Percentiles rank a stretch among this genome's conserved stretches.
Conservation (phyloP, 2,113 vertebrate species). For the Strigops habroptila region DNA sequence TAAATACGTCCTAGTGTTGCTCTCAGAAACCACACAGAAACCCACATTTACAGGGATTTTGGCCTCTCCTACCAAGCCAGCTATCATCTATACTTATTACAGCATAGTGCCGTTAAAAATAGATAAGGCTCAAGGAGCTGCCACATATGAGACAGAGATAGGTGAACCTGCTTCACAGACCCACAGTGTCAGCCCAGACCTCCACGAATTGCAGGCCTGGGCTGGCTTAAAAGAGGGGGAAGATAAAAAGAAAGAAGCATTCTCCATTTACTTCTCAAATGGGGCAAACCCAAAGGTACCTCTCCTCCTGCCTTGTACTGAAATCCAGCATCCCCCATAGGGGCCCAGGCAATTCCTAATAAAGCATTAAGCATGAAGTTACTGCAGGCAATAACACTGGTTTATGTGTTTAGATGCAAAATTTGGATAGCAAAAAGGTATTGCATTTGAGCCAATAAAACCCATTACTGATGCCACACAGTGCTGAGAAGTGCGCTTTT, state of each 20-base stretch:
- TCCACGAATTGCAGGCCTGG: background rate
- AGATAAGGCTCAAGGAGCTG: constrained; percentile 13
- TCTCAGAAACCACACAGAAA: constrained; percentile 53
- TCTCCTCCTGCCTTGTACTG: background rate
- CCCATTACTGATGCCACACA: background rate
- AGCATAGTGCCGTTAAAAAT: background rate
- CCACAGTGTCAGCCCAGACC: background rate
- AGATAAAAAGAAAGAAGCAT: fast-evolving
- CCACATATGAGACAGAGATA: background rate
- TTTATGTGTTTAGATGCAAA: background rate
- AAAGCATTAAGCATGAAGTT: background rate
- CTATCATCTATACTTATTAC: background rate
- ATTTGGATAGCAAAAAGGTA: background rate
- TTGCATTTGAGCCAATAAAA: background rate
- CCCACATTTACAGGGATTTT: background rate
- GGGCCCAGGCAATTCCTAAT: background rate
- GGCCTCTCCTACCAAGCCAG: background rate
- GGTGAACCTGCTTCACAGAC: background rate
- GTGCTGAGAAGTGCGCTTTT: background rate
- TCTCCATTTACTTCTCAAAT: background rate
- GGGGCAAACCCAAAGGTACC: background rate
- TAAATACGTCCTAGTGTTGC: constrained; percentile 69
- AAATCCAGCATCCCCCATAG: fast-evolving
- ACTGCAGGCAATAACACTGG: fast-evolving
- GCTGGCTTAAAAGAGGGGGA: background rate